A percentile compares a stretch with the other conserved stretches of the same genome.
Conservation (phyloP, 2,113 vertebrate species). For the Porphyrio hochstetteri region DNA sequence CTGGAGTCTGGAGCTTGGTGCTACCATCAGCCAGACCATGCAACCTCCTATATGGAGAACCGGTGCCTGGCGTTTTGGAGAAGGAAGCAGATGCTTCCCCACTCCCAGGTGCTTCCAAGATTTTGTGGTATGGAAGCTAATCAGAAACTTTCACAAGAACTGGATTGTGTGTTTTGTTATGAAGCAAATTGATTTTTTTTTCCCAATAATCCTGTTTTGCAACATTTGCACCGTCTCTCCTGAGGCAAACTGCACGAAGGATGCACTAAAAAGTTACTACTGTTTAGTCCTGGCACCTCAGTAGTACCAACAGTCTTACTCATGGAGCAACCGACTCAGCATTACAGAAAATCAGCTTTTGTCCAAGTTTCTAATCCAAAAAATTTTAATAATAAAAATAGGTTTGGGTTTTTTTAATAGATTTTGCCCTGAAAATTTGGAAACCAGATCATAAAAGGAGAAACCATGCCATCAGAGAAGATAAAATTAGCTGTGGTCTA, state of each 20-base stretch:
- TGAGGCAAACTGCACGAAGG: background rate
- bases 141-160: background rate
- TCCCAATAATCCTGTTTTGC: background rate
- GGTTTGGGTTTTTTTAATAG: background rate
- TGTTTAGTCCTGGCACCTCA: background rate
- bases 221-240: background rate
- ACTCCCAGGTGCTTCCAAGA: background rate
- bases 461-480: conserved; percentile 19
- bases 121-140: background rate
- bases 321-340: background rate
- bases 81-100: background rate
- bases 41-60: background rate
- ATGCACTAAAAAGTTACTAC: background rate
- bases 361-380: background rate
- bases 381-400: background rate
- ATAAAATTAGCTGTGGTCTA: conserved; percentile 69
- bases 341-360: background rate
- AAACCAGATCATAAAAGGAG: conserved; percentile 9
- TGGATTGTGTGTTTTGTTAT: background rate
- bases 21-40: background rate
- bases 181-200: background rate
- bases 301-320: background rate
- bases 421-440: background rate
- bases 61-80: background rate
- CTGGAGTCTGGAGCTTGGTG: background rate